phyloP scores from a whole-genome alignment of 2,888 invertebrate genomes.

The Hydraecia micacea region DNA sequence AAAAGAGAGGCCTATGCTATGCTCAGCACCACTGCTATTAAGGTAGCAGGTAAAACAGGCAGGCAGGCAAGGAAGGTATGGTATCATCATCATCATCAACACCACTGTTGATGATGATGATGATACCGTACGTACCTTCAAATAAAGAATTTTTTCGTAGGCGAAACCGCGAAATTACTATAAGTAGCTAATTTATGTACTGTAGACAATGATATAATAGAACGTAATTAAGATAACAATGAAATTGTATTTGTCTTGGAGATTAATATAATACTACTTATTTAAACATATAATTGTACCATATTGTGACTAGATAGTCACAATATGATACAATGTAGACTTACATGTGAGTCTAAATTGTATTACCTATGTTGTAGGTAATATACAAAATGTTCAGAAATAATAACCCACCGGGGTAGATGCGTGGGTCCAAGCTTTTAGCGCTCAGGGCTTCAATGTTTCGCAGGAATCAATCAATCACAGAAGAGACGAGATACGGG shows the following conservation, averaged over 20 bases:
- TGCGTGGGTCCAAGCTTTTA: not conserved
- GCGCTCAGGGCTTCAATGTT: not conserved
- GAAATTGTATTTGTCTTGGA: slow-evolving; percentile 23
- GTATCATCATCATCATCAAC: too few species aligned
- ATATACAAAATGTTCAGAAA: not conserved
- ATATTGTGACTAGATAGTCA: not conserved
- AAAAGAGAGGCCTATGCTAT: not conserved
- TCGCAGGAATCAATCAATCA: not conserved
- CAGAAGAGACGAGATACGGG: not conserved
- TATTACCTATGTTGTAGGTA: not conserved
- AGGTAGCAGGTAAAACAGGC: too few species aligned
- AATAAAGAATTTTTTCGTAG: not conserved
- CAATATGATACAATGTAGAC: too few species aligned
- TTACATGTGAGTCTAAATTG: not conserved
- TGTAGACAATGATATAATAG: not conserved
- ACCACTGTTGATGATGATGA: not conserved
- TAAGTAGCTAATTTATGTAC: not conserved
- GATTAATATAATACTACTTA: slow-evolving; percentile 7
- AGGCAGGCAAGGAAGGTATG: too few species aligned
- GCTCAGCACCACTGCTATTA: too few species aligned
- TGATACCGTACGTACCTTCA: not conserved
- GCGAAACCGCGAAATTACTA: slow-evolving; percentile 18
- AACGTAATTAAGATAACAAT: slow-evolving; percentile 31
- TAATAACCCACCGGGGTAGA: not conserved
- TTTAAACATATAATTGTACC: not conserved